phyloP scores from a whole-genome alignment of 2,113 vertebrate species.

The Pipra filicauda region DNA sequence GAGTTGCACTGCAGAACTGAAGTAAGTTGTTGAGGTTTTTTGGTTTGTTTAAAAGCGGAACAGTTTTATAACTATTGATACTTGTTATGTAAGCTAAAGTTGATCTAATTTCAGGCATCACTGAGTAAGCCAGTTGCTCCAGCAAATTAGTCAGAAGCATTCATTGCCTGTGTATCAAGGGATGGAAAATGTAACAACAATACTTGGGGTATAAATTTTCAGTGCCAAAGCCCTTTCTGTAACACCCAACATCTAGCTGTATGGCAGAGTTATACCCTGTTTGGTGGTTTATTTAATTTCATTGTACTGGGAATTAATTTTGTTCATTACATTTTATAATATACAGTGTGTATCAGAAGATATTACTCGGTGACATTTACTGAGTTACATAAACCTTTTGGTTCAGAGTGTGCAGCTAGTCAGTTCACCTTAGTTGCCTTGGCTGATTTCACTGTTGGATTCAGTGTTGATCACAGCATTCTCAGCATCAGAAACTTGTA shows the following conservation, averaged over 20 bases:
- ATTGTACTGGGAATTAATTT: background rate
- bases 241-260: background rate
- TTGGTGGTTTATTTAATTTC: background rate
- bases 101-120: constrained; percentile 33
- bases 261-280: background rate
- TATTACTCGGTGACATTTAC: background rate
- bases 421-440: background rate
- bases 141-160: background rate
- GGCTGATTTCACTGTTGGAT: background rate
- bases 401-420: background rate
- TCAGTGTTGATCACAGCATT: background rate
- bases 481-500: background rate
- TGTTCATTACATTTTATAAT: background rate
- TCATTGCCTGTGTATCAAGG: background rate
- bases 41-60: background rate
- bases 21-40: background rate
- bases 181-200: background rate
- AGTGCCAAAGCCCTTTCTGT: background rate
- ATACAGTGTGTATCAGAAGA: background rate
- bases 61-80: constrained; percentile 8
- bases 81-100: background rate
- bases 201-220: background rate
- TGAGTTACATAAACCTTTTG: background rate
- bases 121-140: background rate
- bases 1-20: background rate